Evolutionary conservation across 2,888 invertebrate genomes (phyloP).

Genomic region (Cryptocephalus primarius): DNA sequence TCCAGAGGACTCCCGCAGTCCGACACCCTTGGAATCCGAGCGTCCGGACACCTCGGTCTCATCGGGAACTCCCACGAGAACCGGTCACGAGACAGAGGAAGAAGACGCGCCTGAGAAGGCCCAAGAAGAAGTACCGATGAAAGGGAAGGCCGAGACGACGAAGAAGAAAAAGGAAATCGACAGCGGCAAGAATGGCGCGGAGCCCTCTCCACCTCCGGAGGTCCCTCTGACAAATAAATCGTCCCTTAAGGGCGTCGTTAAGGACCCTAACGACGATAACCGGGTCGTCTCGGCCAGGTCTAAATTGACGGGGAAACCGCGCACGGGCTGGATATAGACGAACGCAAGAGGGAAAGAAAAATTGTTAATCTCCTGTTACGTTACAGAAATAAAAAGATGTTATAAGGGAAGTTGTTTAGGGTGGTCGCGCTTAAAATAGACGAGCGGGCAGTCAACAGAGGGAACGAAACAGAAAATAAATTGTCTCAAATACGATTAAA

Average conservation of each 20-base stretch:
- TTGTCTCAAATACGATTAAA: too few relatives aligned
- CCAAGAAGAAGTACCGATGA: neutral
- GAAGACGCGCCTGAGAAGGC: neutral
- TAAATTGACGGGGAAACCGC: constrained; percentile 17
- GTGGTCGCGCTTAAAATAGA: too few relatives aligned
- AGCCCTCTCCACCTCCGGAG: too few relatives aligned
- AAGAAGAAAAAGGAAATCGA: constrained; percentile 5
- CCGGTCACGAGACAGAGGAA: neutral
- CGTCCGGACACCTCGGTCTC: neutral
- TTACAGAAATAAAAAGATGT: too few relatives aligned
- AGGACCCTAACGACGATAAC: neutral
- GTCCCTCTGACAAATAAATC: constrained; percentile 7
- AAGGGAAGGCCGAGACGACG: neutral
- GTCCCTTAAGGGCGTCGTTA: constrained; percentile 8
- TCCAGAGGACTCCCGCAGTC: too few relatives aligned
- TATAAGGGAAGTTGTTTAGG: too few relatives aligned
- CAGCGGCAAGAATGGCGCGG: neutral
- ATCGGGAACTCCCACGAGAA: neutral
- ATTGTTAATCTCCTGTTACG: neutral
- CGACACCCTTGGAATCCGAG: neutral
- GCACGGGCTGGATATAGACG: constrained; percentile 18
- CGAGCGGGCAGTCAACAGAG: too few relatives aligned
- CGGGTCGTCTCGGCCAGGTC: constrained; percentile 11
- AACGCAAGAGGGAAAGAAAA: too few relatives aligned
- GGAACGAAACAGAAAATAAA: too few relatives aligned